phyloP scores from a whole-genome alignment of 2,888 invertebrate species.

The Octonoba sinensis region DNA sequence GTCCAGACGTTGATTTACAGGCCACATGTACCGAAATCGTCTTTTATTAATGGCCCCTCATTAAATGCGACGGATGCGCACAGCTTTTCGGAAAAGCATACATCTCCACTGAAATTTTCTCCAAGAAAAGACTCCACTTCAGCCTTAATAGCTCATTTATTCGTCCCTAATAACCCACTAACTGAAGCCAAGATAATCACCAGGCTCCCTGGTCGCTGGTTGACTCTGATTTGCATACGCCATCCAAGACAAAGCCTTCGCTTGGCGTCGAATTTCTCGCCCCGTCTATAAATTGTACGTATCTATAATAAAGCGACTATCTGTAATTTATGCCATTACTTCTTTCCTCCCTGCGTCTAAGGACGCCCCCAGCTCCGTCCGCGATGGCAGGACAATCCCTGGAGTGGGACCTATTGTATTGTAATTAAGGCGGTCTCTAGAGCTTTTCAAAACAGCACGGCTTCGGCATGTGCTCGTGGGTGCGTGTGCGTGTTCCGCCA shows the following conservation, averaged over 20 bases:
- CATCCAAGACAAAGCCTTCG: slow-evolving; percentile 30
- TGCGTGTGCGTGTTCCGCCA: slow-evolving; percentile 21
- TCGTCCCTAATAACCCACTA: slow-evolving; percentile 41
- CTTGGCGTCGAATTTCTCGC: slow-evolving; percentile 50
- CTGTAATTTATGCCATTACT: slow-evolving; percentile 38
- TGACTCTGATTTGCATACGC: slow-evolving; percentile 34
- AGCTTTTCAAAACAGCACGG: slow-evolving; percentile 51
- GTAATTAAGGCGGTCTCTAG: slow-evolving; percentile 44
- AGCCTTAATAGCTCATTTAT: slow-evolving; percentile 58
- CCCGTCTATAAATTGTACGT: slow-evolving; percentile 36
- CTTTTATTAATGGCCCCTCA: no score
- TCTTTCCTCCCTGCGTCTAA: slow-evolving; percentile 23
- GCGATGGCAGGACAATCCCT: slow-evolving; percentile 24
- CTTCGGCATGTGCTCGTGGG: no score
- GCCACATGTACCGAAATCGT: no score
- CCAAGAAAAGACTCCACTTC: slow-evolving; percentile 1
- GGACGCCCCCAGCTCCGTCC: slow-evolving; percentile 10
- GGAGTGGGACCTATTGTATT: slow-evolving; percentile 51
- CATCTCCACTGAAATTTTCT: no score
- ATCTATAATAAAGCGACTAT: slow-evolving; percentile 24
- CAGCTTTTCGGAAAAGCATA: no score
- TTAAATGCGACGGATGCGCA: no score
- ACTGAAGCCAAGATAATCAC: slow-evolving; percentile 44
- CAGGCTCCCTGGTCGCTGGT: slow-evolving; percentile 12
- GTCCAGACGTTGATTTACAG: no score